These are phyloP conservation scores for Chrysogorgia sp. DNA, from an alignment of 92 coral and sea anemone genomes.

Conservation along the genomic window DNA sequence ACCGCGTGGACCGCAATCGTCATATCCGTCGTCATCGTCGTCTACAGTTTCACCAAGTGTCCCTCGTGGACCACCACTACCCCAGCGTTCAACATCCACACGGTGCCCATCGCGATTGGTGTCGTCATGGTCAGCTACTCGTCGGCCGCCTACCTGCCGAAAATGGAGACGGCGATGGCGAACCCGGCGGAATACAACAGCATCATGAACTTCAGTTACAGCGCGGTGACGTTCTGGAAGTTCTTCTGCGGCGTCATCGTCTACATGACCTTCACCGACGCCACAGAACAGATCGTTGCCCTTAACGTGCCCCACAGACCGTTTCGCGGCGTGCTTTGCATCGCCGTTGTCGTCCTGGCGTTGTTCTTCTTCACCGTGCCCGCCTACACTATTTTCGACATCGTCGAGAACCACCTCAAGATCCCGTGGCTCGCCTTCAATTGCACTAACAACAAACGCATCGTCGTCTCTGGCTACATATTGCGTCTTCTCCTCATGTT, in stretches of 20 bases:
- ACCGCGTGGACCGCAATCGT: constrained; percentile 60
- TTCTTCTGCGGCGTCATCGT: constrained; percentile 61
- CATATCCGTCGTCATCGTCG: constrained; percentile 47
- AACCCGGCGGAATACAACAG: constrained; percentile 60
- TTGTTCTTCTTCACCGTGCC: constrained; percentile 65
- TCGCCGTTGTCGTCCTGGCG: constrained; percentile 57
- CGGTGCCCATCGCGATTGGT: constrained; percentile 63
- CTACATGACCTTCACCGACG: constrained; percentile 55
- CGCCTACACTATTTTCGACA: constrained; percentile 61
- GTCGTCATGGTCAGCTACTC: constrained; percentile 67
- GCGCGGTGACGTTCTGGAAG: constrained; percentile 61
- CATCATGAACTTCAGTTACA: constrained; percentile 58
- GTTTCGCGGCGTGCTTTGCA: constrained; percentile 52
- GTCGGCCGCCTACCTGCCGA: constrained; percentile 61
- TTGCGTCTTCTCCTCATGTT: constrained; percentile 49
- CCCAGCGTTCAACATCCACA: constrained; percentile 62
- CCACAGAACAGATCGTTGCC: constrained; percentile 59
- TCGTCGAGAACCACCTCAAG: constrained; percentile 60
- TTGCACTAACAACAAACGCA: constrained; percentile 53
- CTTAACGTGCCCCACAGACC: constrained; percentile 60
- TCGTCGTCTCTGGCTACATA: constrained; percentile 52
- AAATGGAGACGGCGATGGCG: constrained; percentile 57
- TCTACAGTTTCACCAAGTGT: constrained; percentile 60
- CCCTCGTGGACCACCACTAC: constrained; percentile 49
- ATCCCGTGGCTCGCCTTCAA: constrained; percentile 67